Base-by-base conservation (phyloP, 2,888 invertebrate genomes). In the Acrocera orbiculus region DNA sequence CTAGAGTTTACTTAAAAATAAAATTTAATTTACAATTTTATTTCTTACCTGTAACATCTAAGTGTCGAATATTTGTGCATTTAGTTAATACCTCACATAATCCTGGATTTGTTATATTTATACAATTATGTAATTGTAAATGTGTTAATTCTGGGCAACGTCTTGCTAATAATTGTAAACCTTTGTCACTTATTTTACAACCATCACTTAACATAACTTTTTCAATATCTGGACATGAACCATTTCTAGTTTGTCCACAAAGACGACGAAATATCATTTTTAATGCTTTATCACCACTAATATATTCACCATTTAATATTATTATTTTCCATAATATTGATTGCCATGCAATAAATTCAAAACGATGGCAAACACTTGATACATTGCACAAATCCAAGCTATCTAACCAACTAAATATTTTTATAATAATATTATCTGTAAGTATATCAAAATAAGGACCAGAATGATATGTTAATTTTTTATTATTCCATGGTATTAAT, bases 121-220 rank as follows among this genome's bases (percentile, higher is more conserved):
- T 65, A 43, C 82, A 79, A 3, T 74, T 75, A 39, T 79, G 79
- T 32, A 86, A 64, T 40, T 85, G 82, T 34, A 89, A 61, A 49
- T 81, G 80, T 5, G 81, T 76, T 36, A 89, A 61, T 52, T 82
- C 80, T 2, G 85, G 77, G 58, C 86, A 87, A 28, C 80, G 67
- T 27, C 80, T 69, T 1, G 81, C 78, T 20, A 87, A 60, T 28
- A 80, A 59, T 47, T 76, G 69, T 9, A 87, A 64, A 11, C 85
- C 83, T 37, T 75, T 73, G 52, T 85, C 80, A 4, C 81, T 75
- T 37, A 87, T 67, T 60, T 73, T 65, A 37, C 71, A 68, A 36
- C 78, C 78, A 40, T 76, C 73, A 32, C 67, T 70, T 15, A 80
- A 57, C 53, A 71, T 66, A 19, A 80, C 69, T 32, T 67, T 65